Evolutionary conservation across 2,888 invertebrate genomes (phyloP), one percentile per base, ranked within the genome.

Genomic region (Brachyptera risi): DNA sequence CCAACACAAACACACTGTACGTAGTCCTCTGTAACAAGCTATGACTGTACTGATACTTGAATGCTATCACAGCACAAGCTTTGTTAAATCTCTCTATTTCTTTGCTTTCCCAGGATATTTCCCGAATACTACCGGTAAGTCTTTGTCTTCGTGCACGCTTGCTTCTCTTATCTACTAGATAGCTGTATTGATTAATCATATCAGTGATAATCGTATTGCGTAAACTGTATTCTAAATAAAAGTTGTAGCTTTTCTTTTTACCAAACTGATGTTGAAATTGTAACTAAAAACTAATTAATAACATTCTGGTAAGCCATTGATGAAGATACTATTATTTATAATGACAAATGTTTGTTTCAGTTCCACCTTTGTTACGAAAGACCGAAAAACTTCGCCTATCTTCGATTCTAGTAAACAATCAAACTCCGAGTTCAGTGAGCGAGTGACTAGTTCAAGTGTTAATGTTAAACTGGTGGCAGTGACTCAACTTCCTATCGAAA

Each of bases 91-190:
- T 59, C 44, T 60, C 37, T 64, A 38, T 49, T 62, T 38, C 59
- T 62, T 65, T 68, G 68, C 68, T 59, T 62, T 67, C 71, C 59
- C 71, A 80, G 80, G 76, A 78, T 79, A 56, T 79, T 78, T 70
- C 79, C 80, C 57, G 78, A 78, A 66, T 80, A 78, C 71, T 80
- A 80, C 70, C 76, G 78, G 74, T 78, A 75, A 74, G 76, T 69
- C 40, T 26, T 59, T 26, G 37, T 38, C 17, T 54, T 44, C 40
- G 56, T 7, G 47, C 56, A 54, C 21, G 54, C 35, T 54, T 40
- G 60, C 63, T 42, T 60, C 37, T 51, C 23, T 26, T 51, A 17
- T 2, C 17, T 35, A 47, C 24, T 19, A 17, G 1, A 44, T 17
- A 44, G 9, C 3, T 44, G 19, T 21, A 44, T 44, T 31, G 17